These are phyloP conservation scores for Cordilura impudica DNA, from an alignment of 2,888 invertebrate genomes.

Conservation along the genomic window DNA sequence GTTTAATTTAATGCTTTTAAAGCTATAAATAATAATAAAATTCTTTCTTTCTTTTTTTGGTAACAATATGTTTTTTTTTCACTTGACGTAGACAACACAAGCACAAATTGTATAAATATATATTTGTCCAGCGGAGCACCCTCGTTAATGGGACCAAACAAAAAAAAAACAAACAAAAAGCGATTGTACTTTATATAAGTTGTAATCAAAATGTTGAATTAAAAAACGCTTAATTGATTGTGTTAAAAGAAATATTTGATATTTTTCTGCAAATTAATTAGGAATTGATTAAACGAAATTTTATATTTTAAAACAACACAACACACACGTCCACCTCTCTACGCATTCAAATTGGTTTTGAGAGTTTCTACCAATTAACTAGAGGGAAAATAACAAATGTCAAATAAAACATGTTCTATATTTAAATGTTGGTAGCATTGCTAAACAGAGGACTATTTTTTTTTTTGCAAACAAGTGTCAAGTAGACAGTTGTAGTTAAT, in stretches of 20 bases:
- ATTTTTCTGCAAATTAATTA: background rate
- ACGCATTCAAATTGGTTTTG: constrained; percentile 47
- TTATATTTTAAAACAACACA: background rate
- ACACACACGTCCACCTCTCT: constrained; percentile 37
- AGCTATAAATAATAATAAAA: constrained; percentile 32
- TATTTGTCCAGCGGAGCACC: constrained; percentile 9
- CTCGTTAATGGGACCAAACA: background rate
- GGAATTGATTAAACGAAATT: background rate
- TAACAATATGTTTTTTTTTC: constrained; percentile 37
- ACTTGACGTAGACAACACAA: background rate
- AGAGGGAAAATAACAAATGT: background rate
- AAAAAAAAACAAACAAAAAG: no score
- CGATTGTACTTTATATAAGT: background rate
- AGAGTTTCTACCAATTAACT: background rate
- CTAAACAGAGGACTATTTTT: no score
- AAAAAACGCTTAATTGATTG: background rate
- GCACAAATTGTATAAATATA: background rate
- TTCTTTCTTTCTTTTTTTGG: constrained; percentile 14
- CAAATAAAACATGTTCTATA: constrained; percentile 1
- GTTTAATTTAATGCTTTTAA: constrained; percentile 32
- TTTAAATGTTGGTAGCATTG: constrained; percentile 40
- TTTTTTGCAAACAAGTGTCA: no score
- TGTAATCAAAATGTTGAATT: background rate
- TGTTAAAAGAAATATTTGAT: background rate
- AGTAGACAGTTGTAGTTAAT: no score